phyloP scores from a whole-genome alignment of 2,888 invertebrate species.

The Philereme vetulata region DNA sequence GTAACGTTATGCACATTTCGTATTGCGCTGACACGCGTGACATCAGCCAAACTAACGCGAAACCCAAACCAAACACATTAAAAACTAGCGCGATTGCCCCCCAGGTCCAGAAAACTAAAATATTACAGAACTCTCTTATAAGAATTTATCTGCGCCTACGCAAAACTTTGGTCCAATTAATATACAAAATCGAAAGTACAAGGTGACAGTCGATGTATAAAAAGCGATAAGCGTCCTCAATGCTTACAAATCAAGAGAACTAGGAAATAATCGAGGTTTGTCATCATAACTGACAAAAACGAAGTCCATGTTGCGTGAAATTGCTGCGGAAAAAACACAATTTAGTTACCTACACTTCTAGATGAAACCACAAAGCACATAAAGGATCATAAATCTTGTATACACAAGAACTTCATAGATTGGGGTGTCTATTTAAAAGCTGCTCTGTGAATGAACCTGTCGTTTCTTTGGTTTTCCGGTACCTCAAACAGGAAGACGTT shows the following conservation, averaged over 20 bases:
- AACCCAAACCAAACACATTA: no score
- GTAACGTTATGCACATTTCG: no score
- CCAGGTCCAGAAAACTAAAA: no score
- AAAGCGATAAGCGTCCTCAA: constrained; percentile 69
- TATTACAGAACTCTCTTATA: neutral
- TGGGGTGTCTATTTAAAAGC: neutral
- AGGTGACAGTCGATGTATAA: constrained; percentile 29
- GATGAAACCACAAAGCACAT: no score
- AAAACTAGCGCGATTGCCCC: no score
- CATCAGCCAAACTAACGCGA: no score
- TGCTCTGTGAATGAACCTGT: constrained; percentile 12
- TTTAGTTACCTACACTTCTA: no score
- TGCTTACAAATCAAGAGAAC: constrained; percentile 65
- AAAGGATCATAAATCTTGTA: no score
- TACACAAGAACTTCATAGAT: no score
- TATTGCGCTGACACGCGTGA: no score
- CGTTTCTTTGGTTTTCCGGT: constrained; percentile 8
- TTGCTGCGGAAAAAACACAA: constrained; percentile 52
- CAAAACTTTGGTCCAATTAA: constrained; percentile 15
- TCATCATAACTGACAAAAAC: constrained; percentile 76
- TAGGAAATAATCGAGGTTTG: constrained; percentile 69
- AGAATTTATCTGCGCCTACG: constrained; percentile 8
- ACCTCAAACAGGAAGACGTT: constrained; percentile 24
- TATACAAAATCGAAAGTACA: constrained; percentile 33
- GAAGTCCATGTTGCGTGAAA: constrained; percentile 80